Base-by-base conservation (phyloP, 2,888 invertebrate genomes). In the Drosophila barbarae region DNA sequence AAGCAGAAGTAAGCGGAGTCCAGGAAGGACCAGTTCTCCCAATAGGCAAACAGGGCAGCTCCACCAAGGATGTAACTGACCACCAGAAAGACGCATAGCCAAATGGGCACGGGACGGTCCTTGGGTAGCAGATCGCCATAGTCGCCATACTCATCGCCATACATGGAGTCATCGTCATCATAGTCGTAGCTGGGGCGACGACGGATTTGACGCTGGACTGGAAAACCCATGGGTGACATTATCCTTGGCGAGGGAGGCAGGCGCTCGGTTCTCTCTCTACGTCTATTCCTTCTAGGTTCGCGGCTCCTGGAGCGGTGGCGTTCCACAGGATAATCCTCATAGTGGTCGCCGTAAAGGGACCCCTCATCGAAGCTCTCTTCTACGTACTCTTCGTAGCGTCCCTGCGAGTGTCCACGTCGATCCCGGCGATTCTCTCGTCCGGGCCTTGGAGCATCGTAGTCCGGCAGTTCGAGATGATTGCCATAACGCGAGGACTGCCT, bases 1-100 rank as follows among this genome's bases (percentile, higher is more conserved):
- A 97, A 97, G 89, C 97, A 97, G 90, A 97, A 97, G 89, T 97
- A 97, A 2, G 96, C 96, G 0, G 96, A 94, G 87, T 97, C 96
- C 65, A 96, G 91, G 85, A 95, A 95, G 0, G 92, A 92, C 97
- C 97, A 97, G 21, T 91, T 90, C 90, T 97, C 97, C 95, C 96
- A 96, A 47, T 92, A 92, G 77, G 93, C 92, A 90, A 97, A 97
- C 10, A 97, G 92, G 82, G 93, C 95, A 2, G 96, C 96, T 13
- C 97, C 97, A 0, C 94, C 95, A 56, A 96, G 92, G 76, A 97
- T 97, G 90, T 97, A 97, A 64, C 96, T 94, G 26, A 97, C 93
- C 26, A 97, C 96, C 46, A 97, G 91, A 82, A 95, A 94, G 56
- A 96, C 95, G 88, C 96, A 96, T 64, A 96, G 89, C 95, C 96